Evolutionary conservation across 2,888 invertebrate species (phyloP).

Genomic region (Galeopsomyia nigrocyanea): DNA sequence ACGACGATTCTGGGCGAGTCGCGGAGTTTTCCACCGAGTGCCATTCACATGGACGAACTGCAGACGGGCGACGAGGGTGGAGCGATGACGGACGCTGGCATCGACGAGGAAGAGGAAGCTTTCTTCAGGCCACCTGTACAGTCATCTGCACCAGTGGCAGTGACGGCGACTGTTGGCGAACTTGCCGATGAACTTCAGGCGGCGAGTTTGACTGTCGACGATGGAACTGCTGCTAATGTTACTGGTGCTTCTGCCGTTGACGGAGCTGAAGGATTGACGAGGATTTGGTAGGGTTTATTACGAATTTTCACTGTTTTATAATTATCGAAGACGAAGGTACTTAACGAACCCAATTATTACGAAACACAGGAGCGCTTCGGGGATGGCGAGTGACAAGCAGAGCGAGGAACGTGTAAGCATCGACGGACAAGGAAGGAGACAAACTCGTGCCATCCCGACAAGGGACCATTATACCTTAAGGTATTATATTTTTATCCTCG

Average conservation of each 20-base stretch:
- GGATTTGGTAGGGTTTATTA: conserved; percentile 44
- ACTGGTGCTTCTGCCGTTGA: conserved; percentile 34
- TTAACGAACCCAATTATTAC: no score
- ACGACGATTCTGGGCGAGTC: conserved; percentile 72
- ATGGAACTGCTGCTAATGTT: no score
- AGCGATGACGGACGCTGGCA: conserved; percentile 65
- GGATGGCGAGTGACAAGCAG: conserved; percentile 10
- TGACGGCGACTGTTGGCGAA: conserved; percentile 1
- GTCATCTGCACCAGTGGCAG: background rate
- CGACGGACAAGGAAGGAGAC: conserved; percentile 55
- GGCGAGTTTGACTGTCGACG: no score
- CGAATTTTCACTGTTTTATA: no score
- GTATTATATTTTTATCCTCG: conserved; percentile 48
- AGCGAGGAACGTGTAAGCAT: conserved; percentile 57
- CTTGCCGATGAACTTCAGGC: conserved; percentile 10
- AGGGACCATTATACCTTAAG: conserved; percentile 67
- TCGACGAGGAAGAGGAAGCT: conserved; percentile 71
- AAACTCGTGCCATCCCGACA: conserved; percentile 51
- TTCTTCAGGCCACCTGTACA: conserved; percentile 72
- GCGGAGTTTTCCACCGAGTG: conserved; percentile 77
- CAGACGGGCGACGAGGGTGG: conserved; percentile 68
- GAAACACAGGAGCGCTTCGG: conserved; percentile 30
- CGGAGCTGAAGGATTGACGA: conserved; percentile 32
- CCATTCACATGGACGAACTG: conserved; percentile 49
- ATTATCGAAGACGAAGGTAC: no score